Evolutionary conservation across 2,797 vertebrate species (phyloP).

Genomic region (Lindbergichthys nudifrons): DNA sequence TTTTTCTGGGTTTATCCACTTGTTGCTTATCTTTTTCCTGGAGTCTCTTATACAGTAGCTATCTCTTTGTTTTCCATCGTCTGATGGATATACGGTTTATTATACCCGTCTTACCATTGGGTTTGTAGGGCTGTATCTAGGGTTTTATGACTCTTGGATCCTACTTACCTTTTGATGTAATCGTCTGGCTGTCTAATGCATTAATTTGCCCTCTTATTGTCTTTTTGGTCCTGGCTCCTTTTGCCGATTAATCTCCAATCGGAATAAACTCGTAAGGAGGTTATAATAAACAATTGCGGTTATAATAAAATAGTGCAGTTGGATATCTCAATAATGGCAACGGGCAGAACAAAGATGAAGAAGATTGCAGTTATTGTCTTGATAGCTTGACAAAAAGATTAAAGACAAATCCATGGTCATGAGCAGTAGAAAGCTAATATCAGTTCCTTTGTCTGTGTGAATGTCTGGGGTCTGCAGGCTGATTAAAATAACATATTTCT

Average conservation of each 20-base stretch:
- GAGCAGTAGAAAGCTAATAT: not conserved
- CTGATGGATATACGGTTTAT: slow-evolving; percentile 3
- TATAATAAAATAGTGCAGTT: not conserved
- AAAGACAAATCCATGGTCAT: not conserved
- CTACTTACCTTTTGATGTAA: not conserved
- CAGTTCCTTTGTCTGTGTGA: not conserved
- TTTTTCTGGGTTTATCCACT: slow-evolving; percentile 3
- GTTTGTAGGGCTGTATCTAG: not conserved
- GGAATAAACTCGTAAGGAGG: not conserved
- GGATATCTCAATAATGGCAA: not conserved
- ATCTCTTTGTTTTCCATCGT: not conserved
- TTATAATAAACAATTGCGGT: not conserved
- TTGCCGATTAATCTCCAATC: not conserved
- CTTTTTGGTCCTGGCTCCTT: not conserved
- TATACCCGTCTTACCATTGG: not conserved
- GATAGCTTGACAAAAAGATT: not conserved
- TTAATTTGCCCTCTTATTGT: not conserved
- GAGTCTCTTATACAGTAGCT: not conserved
- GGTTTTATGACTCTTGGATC: not conserved
- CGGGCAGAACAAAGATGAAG: not conserved
- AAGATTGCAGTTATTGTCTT: not conserved
- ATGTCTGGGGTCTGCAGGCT: not conserved
- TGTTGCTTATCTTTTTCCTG: slow-evolving; percentile 21
- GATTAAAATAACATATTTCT: too few relatives aligned
- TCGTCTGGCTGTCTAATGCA: slow-evolving; percentile 1